Conservation (phyloP, 1,140 invertebrate species). For the Pogonomyrmex barbatus region DNA sequence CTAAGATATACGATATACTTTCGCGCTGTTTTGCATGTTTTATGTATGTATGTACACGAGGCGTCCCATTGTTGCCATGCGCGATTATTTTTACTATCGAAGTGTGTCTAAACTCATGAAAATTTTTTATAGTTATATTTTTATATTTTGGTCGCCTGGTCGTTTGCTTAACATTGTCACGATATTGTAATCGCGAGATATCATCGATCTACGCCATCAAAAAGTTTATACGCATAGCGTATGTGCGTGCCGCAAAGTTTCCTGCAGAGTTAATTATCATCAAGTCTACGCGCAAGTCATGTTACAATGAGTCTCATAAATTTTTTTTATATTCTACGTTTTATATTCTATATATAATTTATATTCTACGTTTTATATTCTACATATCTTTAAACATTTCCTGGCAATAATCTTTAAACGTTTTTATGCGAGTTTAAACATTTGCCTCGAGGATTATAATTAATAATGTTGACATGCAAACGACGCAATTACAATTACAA, state of each 20-base stretch:
- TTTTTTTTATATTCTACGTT: slow-evolving; percentile 6
- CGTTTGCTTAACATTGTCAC: slow-evolving; percentile 1
- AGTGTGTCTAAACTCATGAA: background rate
- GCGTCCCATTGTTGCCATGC: background rate
- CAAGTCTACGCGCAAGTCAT: background rate
- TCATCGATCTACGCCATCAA: background rate
- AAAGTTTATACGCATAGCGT: background rate
- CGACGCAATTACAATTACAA: background rate
- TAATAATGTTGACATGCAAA: slow-evolving; percentile 11
- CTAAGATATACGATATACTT: background rate
- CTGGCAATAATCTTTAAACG: background rate
- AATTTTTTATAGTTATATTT: background rate
- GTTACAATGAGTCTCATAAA: slow-evolving; percentile 28
- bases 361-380: background rate
- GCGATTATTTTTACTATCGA: slow-evolving; percentile 7
- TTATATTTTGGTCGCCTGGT: background rate
- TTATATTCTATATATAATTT: background rate
- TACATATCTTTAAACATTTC: background rate
- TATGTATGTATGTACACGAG: background rate
- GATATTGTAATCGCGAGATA: background rate
- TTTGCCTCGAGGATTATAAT: background rate
- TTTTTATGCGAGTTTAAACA: background rate
- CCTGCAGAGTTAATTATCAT: slow-evolving; percentile 29
- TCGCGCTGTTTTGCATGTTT: slow-evolving; percentile 11
- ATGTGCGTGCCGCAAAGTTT: slow-evolving; percentile 7